Percentiles rank a stretch among this genome's conserved stretches.
phyloP scores from a whole-genome alignment of 2,888 invertebrate genomes.

The Lomographa bimaculata region DNA sequence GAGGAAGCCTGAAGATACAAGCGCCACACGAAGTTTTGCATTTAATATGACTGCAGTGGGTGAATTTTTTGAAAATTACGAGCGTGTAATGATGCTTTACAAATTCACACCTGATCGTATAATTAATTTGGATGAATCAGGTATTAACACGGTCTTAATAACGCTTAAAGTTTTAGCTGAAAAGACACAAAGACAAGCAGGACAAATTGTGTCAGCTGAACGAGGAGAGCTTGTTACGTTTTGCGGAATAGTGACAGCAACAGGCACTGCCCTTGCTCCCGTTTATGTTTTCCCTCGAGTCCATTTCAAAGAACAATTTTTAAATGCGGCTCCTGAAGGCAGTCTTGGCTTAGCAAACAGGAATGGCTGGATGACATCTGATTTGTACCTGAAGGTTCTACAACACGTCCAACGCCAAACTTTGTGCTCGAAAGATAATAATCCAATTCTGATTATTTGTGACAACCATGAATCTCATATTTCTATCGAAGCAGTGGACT shows the following conservation, averaged over 20 bases:
- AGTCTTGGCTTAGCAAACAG: neutral
- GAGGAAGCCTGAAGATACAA: slow-evolving; percentile 11
- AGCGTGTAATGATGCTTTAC: slow-evolving; percentile 21
- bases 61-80: slow-evolving; percentile 11
- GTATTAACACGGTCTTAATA: slow-evolving; percentile 1
- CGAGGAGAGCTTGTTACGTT: slow-evolving; percentile 51
- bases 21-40: slow-evolving; percentile 24
- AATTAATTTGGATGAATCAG: slow-evolving; percentile 6
- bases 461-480: slow-evolving; percentile 30
- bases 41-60: slow-evolving; percentile 32
- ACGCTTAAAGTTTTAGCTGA: slow-evolving; percentile 30
- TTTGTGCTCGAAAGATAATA: slow-evolving; percentile 19
- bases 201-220: slow-evolving; percentile 46
- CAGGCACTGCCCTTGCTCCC: slow-evolving; percentile 44
- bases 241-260: slow-evolving; percentile 44
- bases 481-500: slow-evolving; percentile 21
- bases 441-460: slow-evolving; percentile 23
- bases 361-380: neutral
- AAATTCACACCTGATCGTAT: neutral
- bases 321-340: slow-evolving; percentile 11
- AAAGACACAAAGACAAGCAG: slow-evolving; percentile 31
- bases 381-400: slow-evolving; percentile 17
- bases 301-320: slow-evolving; percentile 28
- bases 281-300: slow-evolving; percentile 40
- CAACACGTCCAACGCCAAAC: slow-evolving; percentile 23